Base-by-base conservation (phyloP, 64 coral and sea anemone genomes). In the Pocillopora damicornis region DNA sequence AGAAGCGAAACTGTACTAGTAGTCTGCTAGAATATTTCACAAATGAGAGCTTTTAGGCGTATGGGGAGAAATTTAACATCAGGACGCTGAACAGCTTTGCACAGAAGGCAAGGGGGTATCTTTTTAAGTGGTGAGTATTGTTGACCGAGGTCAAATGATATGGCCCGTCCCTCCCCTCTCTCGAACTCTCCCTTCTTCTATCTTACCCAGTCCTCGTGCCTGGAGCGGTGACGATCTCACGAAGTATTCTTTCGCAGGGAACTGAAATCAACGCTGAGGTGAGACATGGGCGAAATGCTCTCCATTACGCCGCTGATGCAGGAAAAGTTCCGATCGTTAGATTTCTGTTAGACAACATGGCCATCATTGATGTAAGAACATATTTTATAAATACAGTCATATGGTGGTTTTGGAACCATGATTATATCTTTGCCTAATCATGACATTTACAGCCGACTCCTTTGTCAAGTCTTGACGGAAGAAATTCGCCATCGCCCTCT, bases 211-310 rank as follows among this genome's bases (percentile, higher is more conserved):
- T 30, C 65, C 65, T 17, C 9, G 65, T 22, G 23, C 23, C 23
- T 68, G 17, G 9, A 20, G 18, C 65, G 18, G 65, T 68, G 23
- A 68, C 65, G 23, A 0, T 17, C 9, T 26, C 22, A 30, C 67
- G 18, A 9, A 67, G 8, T 67, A 18, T 23, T 30, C 20, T 79
- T 83, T 85, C 26, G 38, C 22, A 85, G 81, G 81, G 81, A 72
- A 85, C 81, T 17, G 81, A 85, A 66, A 85, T 85, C 26, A 85
- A 85, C 64, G 37, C 35, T n/a, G 81, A 85, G 13, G 81, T 73
- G 9, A 85, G 68, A 72, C 81, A 85, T 6, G 81, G 81, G 57
- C 81, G 81, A 20, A 85, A 85, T 26, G 81, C 81, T 1, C 81
- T 85, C 12, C 81, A 85, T 72, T 85, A 85, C 38, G 81, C 81